Percentiles rank a stretch among this genome's conserved stretches.
These are phyloP conservation scores for Gymnarchus niloticus DNA, from an alignment of 2,113 vertebrate genomes.

Conservation along the genomic window DNA sequence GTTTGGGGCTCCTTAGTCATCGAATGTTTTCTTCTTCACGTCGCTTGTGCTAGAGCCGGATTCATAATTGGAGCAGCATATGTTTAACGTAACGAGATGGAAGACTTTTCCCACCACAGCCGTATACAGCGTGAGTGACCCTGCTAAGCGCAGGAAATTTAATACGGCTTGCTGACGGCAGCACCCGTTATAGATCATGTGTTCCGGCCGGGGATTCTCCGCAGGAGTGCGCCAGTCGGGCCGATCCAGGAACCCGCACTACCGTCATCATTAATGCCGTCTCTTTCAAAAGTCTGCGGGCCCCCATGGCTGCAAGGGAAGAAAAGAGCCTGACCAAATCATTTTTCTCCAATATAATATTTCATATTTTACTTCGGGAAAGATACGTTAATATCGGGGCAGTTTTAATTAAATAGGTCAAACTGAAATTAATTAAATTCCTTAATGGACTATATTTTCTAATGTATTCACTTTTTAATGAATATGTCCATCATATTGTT, in stretches of 20 bases:
- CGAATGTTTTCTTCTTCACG: neutral
- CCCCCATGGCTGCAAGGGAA: neutral
- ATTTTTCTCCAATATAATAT: conserved; percentile 17
- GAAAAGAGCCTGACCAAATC: conserved; percentile 4
- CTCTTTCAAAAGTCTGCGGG: conserved; percentile 12
- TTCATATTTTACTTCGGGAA: conserved; percentile 23
- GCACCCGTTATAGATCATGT: neutral
- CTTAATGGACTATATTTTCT: conserved; percentile 26
- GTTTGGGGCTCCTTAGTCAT: neutral
- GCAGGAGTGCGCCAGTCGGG: neutral
- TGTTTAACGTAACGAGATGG: neutral
- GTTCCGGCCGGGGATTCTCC: neutral
- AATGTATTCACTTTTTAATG: conserved; percentile 32
- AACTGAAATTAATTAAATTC: conserved; percentile 27
- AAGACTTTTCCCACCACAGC: neutral
- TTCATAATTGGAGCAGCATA: neutral
- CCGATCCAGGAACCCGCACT: neutral
- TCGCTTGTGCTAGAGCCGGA: neutral
- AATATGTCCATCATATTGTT: conserved; percentile 31
- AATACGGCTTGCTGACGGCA: neutral
- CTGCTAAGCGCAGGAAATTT: neutral
- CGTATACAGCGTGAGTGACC: neutral
- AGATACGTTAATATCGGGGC: conserved; percentile 17
- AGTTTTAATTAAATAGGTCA: conserved; percentile 23
- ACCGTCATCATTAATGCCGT: neutral